Evolutionary conservation across 2,888 invertebrate genomes (phyloP), one percentile per base, ranked within the genome.

Genomic region (Embidobia sp.): DNA sequence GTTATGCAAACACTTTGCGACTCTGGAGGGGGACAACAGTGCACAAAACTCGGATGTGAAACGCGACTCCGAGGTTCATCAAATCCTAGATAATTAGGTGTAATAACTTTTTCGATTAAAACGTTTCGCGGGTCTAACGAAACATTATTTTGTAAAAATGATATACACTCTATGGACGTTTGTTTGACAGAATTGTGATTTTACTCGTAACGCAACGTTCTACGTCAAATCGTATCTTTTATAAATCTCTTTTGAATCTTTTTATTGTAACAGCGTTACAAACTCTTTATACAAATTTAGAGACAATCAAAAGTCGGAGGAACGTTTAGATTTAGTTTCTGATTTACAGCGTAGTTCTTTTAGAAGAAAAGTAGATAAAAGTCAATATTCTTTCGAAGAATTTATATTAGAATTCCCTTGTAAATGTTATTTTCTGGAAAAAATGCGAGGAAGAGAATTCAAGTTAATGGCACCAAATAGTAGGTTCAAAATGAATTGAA

Each of bases 21-120:
- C 70, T 81, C 48, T 61, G 53, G 44, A 57, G 55, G 51, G 55
- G 67, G 66, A 66, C 35, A 49, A 22, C 40, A 42, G 49, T 53
- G 31, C 42, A 55, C 67, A 55, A 48, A 67, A 29, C n/a, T n/a
- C n/a, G n/a, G n/a, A n/a, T n/a, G n/a, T n/a, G n/a, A n/a, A n/a
- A n/a, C n/a, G n/a, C n/a, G n/a, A n/a, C n/a, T n/a, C n/a, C n/a
- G n/a, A n/a, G n/a, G n/a, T n/a, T n/a, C n/a, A n/a, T n/a, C n/a
- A n/a, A 40, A 4, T 40, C 18, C 8, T 29, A 29, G 29, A 29
- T n/a, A 7, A 29, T 7, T 29, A 3, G n/a, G 6, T 22, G 22
- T 22, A 26, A 11, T 27, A 2, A 48, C 18, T 26, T 44, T 37
- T 64, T 51, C 29, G 19, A 64, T 64, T 51, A 26, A 15, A 31